Evolutionary conservation across 2,797 vertebrate genomes (phyloP).

Genomic region (Trichosurus vulpecula): DNA sequence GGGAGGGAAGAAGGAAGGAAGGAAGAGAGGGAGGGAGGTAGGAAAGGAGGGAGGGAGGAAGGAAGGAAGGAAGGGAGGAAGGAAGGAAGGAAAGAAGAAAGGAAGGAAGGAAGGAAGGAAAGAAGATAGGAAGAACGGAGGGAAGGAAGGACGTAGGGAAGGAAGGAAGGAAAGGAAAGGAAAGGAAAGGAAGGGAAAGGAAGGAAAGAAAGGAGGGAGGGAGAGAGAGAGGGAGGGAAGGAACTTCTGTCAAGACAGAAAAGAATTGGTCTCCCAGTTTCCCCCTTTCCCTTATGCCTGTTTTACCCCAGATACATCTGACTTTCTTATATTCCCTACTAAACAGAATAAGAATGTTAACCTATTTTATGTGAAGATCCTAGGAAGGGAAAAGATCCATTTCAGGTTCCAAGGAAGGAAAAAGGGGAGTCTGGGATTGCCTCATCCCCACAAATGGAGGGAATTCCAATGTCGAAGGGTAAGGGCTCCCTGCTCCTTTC

Average conservation of each 20-base stretch:
- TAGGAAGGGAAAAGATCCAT: neutral
- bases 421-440: neutral
- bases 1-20: neutral
- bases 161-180: neutral
- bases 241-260: neutral
- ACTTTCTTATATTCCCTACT: neutral
- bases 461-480: neutral
- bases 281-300: too few species aligned
- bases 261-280: neutral
- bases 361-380: neutral
- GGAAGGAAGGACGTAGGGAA: neutral
- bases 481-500: neutral
- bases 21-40: neutral
- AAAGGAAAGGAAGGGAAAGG: too few species aligned
- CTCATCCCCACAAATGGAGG: neutral
- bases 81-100: neutral
- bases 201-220: neutral
- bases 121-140: neutral
- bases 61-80: neutral
- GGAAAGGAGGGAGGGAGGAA: neutral
- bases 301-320: neutral
- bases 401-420: neutral
- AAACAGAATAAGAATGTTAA: neutral
- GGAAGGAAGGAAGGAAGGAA: too few species aligned
- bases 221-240: neutral